Evolutionary conservation across 2,113 vertebrate genomes (phyloP).

Genomic region (Raja brachyura): DNA sequence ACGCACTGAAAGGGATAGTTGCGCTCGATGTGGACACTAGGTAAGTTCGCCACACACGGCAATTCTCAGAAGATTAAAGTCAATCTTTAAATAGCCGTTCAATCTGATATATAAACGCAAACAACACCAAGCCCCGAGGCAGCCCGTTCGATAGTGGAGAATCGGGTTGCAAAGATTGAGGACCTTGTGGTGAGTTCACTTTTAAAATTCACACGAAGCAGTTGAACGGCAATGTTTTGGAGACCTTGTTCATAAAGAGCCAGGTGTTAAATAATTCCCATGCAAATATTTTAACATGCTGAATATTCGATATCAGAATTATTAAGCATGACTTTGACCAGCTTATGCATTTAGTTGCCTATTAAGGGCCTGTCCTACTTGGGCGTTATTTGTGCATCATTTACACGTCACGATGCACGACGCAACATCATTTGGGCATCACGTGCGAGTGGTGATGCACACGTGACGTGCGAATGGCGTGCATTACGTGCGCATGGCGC

Average conservation of each 20-base stretch:
- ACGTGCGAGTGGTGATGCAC: too few species aligned
- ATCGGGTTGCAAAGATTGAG: not conserved
- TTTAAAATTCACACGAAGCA: not conserved
- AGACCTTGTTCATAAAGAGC: not conserved
- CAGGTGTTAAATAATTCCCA: not conserved
- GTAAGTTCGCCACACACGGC: not conserved
- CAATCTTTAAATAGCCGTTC: constrained; percentile 21
- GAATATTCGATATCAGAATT: not conserved
- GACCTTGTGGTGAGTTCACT: not conserved
- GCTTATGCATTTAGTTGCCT: not conserved
- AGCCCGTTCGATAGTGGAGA: not conserved
- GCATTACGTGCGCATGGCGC: too few species aligned
- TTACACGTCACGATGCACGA: too few species aligned
- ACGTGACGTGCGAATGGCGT: too few species aligned
- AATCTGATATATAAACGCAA: constrained; percentile 31
- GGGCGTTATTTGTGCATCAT: too few species aligned
- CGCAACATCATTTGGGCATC: too few species aligned
- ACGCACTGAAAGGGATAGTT: not conserved
- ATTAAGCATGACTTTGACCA: not conserved
- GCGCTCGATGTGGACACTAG: not conserved
- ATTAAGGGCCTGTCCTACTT: too few species aligned
- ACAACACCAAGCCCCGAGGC: not conserved
- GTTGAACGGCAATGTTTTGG: not conserved
- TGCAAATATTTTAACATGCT: not conserved
- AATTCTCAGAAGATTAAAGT: constrained; percentile 33